phyloP scores from a whole-genome alignment of 1,140 invertebrate species.

The Leguminivora glycinivorella region DNA sequence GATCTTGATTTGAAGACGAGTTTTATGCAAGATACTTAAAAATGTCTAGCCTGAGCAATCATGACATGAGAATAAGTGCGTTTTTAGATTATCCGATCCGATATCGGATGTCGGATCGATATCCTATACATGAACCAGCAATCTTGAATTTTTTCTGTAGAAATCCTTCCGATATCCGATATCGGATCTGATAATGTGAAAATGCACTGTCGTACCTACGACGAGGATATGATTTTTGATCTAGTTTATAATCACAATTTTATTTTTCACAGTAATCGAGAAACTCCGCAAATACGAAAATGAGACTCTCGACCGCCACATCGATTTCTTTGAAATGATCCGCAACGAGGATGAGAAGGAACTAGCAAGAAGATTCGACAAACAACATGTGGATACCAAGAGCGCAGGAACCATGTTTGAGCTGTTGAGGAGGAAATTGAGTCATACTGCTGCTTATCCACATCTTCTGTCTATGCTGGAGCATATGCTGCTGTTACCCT shows the following conservation, averaged over 20 bases:
- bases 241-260: slow-evolving; percentile 24
- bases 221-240: too few relatives aligned
- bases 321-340: slow-evolving; percentile 99
- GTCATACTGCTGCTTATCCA: slow-evolving; percentile 95
- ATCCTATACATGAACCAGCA: too few relatives aligned
- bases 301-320: slow-evolving; percentile 93
- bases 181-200: too few relatives aligned
- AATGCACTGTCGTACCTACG: too few relatives aligned
- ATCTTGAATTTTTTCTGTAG: too few relatives aligned
- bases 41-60: too few relatives aligned
- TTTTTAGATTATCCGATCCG: too few relatives aligned
- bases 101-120: too few relatives aligned
- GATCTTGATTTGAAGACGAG: slow-evolving; percentile 78
- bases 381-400: slow-evolving; percentile 96
- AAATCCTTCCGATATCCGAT: too few relatives aligned
- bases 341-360: slow-evolving; percentile 98
- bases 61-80: too few relatives aligned
- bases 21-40: not conserved
- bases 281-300: slow-evolving; percentile 96
- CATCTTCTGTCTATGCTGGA: slow-evolving; percentile 95
- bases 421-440: slow-evolving; percentile 92
- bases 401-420: slow-evolving; percentile 97
- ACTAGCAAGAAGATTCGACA: slow-evolving; percentile 92
- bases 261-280: slow-evolving; percentile 85
- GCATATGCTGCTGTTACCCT: slow-evolving; percentile 93